phyloP scores from a whole-genome alignment of 2,113 vertebrate genomes.

The Coryphaenoides rupestris region DNA sequence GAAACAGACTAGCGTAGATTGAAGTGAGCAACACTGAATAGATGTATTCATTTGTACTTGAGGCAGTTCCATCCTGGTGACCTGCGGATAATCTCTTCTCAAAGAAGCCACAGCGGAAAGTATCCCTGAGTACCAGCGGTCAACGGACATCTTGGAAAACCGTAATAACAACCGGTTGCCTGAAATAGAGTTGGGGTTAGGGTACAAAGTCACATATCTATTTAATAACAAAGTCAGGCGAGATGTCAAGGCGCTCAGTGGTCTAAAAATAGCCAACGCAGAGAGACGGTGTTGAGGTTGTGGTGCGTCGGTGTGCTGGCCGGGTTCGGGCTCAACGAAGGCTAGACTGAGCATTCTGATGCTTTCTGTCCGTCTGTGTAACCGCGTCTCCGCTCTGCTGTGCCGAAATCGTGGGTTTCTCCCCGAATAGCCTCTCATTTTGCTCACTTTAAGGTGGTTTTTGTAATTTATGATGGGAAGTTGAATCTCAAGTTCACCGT shows the following conservation, averaged over 20 bases:
- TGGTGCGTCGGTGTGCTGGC: constrained; percentile 40
- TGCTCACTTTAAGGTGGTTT: constrained; percentile 41
- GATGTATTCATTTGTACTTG: no score
- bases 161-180: constrained; percentile 32
- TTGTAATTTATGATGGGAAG: constrained; percentile 40
- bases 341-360: constrained; percentile 34
- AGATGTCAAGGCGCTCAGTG: constrained; percentile 10
- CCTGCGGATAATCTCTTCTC: neutral
- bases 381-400: constrained; percentile 32
- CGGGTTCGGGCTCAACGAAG: constrained; percentile 3
- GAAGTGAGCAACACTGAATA: no score
- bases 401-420: constrained; percentile 40
- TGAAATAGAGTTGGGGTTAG: constrained; percentile 22
- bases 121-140: constrained; percentile 1
- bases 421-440: constrained; percentile 39
- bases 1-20: no score
- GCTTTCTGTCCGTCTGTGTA: constrained; percentile 39
- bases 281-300: constrained; percentile 36
- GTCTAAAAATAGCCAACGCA: neutral
- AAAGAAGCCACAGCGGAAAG: neutral
- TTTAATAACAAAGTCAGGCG: constrained; percentile 56
- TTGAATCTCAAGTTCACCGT: constrained; percentile 16
- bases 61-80: no score
- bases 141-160: constrained; percentile 13
- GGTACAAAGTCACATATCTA: constrained; percentile 49